These are phyloP conservation scores for Prorops nasuta DNA, from an alignment of 1,140 invertebrate species.

Conservation along the genomic window DNA sequence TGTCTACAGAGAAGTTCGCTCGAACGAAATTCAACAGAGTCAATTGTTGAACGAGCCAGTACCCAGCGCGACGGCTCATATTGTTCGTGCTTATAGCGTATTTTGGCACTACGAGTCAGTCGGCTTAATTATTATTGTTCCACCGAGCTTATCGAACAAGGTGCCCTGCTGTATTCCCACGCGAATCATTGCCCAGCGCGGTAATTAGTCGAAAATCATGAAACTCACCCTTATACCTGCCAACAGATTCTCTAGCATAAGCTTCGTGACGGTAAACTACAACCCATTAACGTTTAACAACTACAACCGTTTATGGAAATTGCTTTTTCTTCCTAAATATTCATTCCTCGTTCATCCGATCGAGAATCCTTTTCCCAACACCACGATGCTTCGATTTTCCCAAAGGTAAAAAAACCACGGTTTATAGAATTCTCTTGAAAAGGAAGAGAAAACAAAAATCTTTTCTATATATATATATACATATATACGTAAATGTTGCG, in stretches of 20 bases:
- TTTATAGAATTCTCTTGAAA: no score
- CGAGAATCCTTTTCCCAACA: no score
- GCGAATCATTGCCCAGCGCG: conserved; percentile 30
- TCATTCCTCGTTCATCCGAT: no score
- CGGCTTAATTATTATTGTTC: conserved; percentile 38
- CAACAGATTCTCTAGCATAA: conserved; percentile 7
- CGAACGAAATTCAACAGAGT: neutral
- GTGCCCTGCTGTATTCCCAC: conserved; percentile 34
- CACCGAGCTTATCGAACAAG: conserved; percentile 32
- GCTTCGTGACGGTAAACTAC: neutral
- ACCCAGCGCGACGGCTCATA: conserved; percentile 8
- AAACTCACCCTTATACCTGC: conserved; percentile 14
- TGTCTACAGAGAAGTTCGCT: neutral
- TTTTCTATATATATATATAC: no score
- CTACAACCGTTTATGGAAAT: no score
- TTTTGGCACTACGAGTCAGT: conserved; percentile 31
- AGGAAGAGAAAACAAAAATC: no score
- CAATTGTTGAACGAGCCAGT: neutral
- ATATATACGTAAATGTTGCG: no score
- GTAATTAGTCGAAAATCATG: conserved; percentile 34
- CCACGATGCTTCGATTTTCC: no score
- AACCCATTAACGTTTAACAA: no score
- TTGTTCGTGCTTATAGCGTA: conserved; percentile 40
- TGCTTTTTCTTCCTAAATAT: no score
- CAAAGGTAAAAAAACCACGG: no score